Conservation (phyloP, 2,888 invertebrate species). For the Tenthredo mesomela region DNA sequence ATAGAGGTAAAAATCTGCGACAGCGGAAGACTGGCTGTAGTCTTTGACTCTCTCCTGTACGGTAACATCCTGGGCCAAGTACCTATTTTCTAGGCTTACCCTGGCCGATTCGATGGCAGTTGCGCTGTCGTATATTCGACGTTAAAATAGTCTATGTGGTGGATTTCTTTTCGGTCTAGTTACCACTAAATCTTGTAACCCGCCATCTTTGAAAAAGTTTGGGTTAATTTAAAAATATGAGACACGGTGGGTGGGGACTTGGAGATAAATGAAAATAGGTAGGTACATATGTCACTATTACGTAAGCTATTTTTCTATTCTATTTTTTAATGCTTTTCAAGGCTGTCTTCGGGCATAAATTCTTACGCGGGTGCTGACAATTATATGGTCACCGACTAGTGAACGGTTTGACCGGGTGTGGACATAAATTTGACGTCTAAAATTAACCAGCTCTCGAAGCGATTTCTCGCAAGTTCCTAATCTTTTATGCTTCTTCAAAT, state of each 20-base stretch:
- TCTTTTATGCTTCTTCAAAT: not conserved
- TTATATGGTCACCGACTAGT: constrained; percentile 62
- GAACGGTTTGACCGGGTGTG: constrained; percentile 58
- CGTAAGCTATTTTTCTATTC: constrained; percentile 52
- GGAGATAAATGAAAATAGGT: constrained; percentile 38
- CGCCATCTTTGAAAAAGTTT: constrained; percentile 12
- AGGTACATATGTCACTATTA: constrained; percentile 3
- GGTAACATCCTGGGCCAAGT: constrained; percentile 14
- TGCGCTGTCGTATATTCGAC: constrained; percentile 1
- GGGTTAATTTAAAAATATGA: constrained; percentile 40
- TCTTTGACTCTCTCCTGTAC: not conserved
- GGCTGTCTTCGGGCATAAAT: constrained; percentile 65
- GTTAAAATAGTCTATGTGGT: constrained; percentile 33
- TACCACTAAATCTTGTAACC: constrained; percentile 40
- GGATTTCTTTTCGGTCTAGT: constrained; percentile 46
- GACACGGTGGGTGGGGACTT: constrained; percentile 17
- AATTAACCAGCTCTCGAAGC: constrained; percentile 20
- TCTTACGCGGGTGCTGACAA: constrained; percentile 66
- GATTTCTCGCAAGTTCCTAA: constrained; percentile 4
- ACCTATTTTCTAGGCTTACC: constrained; percentile 20
- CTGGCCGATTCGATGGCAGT: constrained; percentile 22
- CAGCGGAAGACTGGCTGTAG: not conserved
- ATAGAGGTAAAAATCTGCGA: not conserved
- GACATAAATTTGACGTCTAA: constrained; percentile 65
- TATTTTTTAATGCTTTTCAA: constrained; percentile 59